Percentiles rank a stretch among this genome's conserved stretches.
Conservation (phyloP, 2,888 invertebrate genomes). For the Apamea sordens region DNA sequence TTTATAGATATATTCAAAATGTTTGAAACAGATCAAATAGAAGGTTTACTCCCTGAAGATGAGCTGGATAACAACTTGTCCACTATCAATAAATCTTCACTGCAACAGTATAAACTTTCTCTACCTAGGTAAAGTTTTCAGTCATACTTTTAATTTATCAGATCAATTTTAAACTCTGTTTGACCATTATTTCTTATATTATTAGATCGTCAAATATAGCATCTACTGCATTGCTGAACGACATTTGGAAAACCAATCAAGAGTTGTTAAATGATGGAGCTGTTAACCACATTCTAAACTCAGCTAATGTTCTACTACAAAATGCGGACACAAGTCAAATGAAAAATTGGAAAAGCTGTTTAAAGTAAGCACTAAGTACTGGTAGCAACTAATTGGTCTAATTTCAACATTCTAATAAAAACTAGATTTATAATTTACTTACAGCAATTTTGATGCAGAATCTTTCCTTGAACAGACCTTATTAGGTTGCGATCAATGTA, state of each 20-base stretch:
- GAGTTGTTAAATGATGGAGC: constrained; percentile 67
- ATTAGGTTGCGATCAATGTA: constrained; percentile 74
- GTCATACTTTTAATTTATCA: neutral
- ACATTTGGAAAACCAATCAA: constrained; percentile 74
- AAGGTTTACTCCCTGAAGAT: constrained; percentile 68
- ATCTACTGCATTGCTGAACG: constrained; percentile 74
- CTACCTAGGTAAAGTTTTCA: constrained; percentile 67
- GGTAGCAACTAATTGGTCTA: neutral
- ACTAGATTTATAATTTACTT: constrained; percentile 59
- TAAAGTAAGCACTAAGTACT: constrained; percentile 71
- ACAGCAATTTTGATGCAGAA: constrained; percentile 78
- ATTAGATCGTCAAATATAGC: constrained; percentile 77
- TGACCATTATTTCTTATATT: neutral
- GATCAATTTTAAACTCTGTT: neutral
- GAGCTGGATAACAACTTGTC: constrained; percentile 64
- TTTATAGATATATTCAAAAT: constrained; percentile 18
- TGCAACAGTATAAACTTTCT: constrained; percentile 74
- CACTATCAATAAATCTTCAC: constrained; percentile 66
- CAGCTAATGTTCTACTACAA: constrained; percentile 69
- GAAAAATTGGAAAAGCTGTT: constrained; percentile 77
- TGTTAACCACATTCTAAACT: constrained; percentile 69
- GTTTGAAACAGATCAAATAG: constrained; percentile 61
- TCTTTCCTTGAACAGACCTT: constrained; percentile 74
- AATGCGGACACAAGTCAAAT: constrained; percentile 70
- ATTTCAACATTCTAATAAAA: neutral